These are phyloP conservation scores for Erythrocercus mccallii DNA, from an alignment of 2,113 vertebrate genomes.

Conservation along the genomic window DNA sequence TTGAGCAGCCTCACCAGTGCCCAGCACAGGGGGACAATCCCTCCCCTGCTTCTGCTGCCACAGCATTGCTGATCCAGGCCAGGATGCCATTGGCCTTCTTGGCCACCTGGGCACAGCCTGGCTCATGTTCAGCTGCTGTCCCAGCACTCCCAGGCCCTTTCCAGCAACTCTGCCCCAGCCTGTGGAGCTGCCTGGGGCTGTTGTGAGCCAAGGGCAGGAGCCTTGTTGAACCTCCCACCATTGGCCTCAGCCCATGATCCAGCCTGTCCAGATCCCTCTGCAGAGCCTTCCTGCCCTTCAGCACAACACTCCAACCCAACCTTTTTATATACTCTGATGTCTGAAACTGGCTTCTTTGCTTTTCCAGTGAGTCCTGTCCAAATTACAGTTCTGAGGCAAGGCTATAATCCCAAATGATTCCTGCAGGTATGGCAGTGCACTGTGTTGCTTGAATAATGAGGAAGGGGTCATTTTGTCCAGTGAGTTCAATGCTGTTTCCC, in stretches of 20 bases:
- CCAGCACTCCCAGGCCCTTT: not conserved
- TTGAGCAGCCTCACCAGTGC: fast-evolving
- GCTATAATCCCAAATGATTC: not conserved
- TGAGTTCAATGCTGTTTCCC: not conserved
- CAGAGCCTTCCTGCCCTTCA: not conserved
- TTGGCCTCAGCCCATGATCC: fast-evolving
- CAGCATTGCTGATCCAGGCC: not conserved
- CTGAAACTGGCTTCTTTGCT: not conserved
- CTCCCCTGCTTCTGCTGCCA: not conserved
- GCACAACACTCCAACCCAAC: not conserved
- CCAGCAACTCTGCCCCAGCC: not conserved
- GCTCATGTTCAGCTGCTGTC: not conserved
- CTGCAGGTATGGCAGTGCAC: not conserved
- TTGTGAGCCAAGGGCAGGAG: not conserved
- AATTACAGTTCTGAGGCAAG: not conserved
- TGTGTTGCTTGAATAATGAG: not conserved
- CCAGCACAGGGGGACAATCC: not conserved
- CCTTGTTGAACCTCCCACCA: not conserved
- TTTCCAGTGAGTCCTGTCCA: not conserved
- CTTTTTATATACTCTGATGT: not conserved
- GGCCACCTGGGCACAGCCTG: not conserved
- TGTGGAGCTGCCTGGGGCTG: not conserved
- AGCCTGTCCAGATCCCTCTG: not conserved
- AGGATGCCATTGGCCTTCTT: not conserved
- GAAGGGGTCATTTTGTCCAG: not conserved